These are phyloP conservation scores for Eubucco bourcierii DNA, from an alignment of 2,113 vertebrate genomes.

Conservation along the genomic window DNA sequence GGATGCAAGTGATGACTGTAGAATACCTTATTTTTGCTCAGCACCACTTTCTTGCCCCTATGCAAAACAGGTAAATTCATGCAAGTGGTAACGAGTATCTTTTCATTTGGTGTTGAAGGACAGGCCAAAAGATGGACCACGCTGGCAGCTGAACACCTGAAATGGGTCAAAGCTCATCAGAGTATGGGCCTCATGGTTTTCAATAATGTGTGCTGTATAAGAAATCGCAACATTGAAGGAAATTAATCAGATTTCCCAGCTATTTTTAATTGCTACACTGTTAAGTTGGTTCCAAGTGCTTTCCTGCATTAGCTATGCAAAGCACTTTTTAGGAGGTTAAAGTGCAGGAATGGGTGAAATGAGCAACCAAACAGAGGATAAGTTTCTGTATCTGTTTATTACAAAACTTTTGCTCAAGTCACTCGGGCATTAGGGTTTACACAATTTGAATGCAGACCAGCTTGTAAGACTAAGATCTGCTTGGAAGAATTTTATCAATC, in stretches of 20 bases:
- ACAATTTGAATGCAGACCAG: not conserved
- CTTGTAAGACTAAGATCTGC: not conserved
- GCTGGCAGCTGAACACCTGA: not conserved
- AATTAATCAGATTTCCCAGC: not conserved
- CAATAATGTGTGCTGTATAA: rapidly evolving
- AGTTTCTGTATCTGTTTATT: not conserved
- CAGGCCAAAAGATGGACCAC: not conserved
- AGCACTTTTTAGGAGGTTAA: not conserved
- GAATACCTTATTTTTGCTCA: not conserved
- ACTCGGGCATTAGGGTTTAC: not conserved
- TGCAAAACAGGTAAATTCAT: not conserved
- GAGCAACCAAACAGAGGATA: not conserved
- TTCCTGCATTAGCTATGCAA: not conserved
- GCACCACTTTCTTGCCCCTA: rapidly evolving
- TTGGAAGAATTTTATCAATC: not conserved
- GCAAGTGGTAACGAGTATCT: not conserved
- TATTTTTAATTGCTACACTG: not conserved
- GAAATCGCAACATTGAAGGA: not conserved
- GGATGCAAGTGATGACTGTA: rapidly evolving
- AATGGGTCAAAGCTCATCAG: not conserved
- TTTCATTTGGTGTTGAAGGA: not conserved
- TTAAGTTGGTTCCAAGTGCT: not conserved
- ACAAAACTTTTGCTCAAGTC: not conserved
- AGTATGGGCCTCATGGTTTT: not conserved
- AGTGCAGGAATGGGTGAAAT: not conserved